Conservation (phyloP, 2,113 vertebrate species). For the Onychorhynchus coronatus region DNA sequence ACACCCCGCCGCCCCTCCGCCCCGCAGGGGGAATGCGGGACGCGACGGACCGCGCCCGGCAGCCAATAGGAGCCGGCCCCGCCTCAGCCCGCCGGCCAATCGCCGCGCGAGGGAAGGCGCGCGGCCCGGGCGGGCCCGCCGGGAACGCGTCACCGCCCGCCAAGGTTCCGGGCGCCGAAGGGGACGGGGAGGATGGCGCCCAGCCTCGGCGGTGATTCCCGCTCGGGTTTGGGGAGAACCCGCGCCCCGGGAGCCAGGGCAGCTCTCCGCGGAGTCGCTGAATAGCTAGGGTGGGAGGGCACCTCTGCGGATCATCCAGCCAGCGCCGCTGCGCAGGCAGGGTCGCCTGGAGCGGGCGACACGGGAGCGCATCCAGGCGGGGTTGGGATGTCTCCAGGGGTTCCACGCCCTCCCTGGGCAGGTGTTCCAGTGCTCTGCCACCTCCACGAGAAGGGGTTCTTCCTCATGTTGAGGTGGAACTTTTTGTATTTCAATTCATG, state of each 20-base stretch:
- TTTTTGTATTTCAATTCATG: neutral
- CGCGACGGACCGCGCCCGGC: neutral
- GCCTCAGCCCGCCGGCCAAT: neutral
- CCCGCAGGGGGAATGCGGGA: neutral
- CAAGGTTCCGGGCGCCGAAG: rapidly evolving
- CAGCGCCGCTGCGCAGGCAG: no score
- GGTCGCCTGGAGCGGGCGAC: no score
- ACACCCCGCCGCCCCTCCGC: neutral
- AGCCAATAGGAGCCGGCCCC: neutral
- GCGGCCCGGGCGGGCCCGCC: rapidly evolving
- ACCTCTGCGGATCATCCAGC: neutral
- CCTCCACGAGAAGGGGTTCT: neutral
- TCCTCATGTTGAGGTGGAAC: neutral
- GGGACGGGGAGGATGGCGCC: rapidly evolving
- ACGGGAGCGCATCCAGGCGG: neutral
- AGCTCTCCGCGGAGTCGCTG: neutral
- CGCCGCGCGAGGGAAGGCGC: neutral
- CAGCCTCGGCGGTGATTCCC: neutral
- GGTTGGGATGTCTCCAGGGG: neutral
- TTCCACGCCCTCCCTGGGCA: neutral
- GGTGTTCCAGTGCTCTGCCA: neutral
- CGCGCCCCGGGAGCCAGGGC: rapidly evolving
- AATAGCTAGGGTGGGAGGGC: neutral
- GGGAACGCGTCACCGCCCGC: rapidly evolving
- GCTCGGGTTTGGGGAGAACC: rapidly evolving